Evolutionary conservation across 2,797 vertebrate genomes (phyloP).

Genomic region (Betta splendens): DNA sequence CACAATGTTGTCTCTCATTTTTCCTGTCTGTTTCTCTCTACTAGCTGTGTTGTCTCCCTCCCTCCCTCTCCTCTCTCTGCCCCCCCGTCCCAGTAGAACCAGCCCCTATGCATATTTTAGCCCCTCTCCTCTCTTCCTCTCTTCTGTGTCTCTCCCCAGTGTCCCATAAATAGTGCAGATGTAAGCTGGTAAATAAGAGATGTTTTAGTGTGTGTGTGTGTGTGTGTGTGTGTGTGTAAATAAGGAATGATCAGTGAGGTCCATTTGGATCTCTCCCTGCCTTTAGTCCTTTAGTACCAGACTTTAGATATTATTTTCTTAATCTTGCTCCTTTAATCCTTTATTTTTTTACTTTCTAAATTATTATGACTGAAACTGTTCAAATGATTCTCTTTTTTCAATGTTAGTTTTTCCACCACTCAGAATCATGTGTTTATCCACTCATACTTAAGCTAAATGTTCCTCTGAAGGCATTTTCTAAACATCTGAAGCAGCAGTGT

Average conservation of each 20-base stretch:
- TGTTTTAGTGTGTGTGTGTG: constrained; percentile 71
- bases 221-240: constrained; percentile 61
- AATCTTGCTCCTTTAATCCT: constrained; percentile 30
- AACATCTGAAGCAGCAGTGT: neutral
- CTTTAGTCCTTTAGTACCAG: constrained; percentile 78
- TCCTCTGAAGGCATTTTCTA: too few species aligned
- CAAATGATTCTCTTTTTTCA: neutral
- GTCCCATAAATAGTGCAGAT: constrained; percentile 87
- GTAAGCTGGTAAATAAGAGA: constrained; percentile 87
- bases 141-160: constrained; percentile 80
- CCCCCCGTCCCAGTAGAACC: constrained; percentile 76
- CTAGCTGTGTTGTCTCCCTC: constrained; percentile 29
- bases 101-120: constrained; percentile 87
- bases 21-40: constrained; percentile 20
- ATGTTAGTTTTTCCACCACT: neutral
- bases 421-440: too few species aligned
- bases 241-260: constrained; percentile 81
- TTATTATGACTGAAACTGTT: neutral
- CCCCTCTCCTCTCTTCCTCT: constrained; percentile 81
- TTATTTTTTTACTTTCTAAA: neutral
- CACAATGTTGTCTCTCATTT: constrained; percentile 32
- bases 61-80: constrained; percentile 63
- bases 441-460: too few species aligned
- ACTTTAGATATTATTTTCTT: constrained; percentile 53
- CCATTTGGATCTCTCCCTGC: constrained; percentile 73